Evolutionary conservation across 2,113 vertebrate species (phyloP).

Genomic region (Sisor rabdophorus): DNA sequence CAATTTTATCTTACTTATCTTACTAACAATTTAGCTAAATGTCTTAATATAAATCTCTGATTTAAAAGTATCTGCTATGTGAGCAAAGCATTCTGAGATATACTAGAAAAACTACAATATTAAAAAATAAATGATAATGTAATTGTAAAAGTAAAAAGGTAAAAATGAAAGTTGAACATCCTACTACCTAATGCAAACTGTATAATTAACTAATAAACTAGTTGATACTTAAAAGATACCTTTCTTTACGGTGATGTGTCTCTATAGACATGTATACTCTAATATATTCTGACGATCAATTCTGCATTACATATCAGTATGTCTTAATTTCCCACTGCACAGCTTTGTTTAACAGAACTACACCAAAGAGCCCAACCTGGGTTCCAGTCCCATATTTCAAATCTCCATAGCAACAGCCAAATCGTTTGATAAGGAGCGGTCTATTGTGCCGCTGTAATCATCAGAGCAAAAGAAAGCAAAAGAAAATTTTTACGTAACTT

Average conservation of each 20-base stretch:
- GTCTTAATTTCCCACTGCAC: constrained; percentile 35
- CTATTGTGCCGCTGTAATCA: constrained; percentile 41
- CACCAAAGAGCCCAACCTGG: constrained; percentile 46
- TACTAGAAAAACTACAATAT: not conserved
- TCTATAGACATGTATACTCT: not conserved
- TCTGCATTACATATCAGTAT: constrained; percentile 38
- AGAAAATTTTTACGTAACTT: not conserved
- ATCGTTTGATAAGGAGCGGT: constrained; percentile 42
- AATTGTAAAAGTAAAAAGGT: not conserved
- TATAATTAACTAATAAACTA: not conserved
- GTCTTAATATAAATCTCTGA: not conserved
- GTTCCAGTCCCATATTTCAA: constrained; percentile 42
- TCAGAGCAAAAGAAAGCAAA: constrained; percentile 20
- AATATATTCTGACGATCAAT: constrained; percentile 16
- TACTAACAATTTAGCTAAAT: not conserved
- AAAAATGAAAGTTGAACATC: no score
- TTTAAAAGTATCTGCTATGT: not conserved
- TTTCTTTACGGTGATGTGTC: not conserved
- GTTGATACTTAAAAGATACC: not conserved
- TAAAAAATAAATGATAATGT: not conserved
- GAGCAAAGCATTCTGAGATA: not conserved
- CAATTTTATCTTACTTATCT: not conserved
- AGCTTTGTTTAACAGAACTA: constrained; percentile 43
- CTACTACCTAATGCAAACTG: constrained; percentile 4
- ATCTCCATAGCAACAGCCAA: constrained; percentile 44